Evolutionary conservation across 2,797 vertebrate genomes (phyloP).

Genomic region (Thaleichthys pacificus): DNA sequence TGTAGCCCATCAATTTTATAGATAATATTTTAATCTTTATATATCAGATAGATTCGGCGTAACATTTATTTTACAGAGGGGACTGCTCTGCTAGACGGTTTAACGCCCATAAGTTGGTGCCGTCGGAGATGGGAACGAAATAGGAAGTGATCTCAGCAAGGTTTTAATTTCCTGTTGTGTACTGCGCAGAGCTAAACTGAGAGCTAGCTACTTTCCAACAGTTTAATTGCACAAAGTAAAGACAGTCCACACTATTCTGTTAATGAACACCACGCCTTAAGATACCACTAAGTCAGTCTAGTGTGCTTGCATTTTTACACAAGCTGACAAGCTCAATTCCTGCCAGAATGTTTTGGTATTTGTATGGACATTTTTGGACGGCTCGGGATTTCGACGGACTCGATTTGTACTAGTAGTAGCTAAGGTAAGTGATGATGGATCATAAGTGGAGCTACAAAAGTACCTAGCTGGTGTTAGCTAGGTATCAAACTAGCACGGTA

Average conservation of each 20-base stretch:
- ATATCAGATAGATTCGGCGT: neutral
- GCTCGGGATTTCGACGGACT: constrained; percentile 55
- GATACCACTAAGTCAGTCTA: neutral
- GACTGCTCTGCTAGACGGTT: neutral
- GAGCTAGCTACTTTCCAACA: constrained; percentile 39
- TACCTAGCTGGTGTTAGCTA: too few relatives aligned
- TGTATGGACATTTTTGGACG: constrained; percentile 47
- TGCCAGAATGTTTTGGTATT: constrained; percentile 51
- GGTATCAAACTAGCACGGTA: too few relatives aligned
- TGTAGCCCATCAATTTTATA: too few relatives aligned
- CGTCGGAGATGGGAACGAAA: neutral
- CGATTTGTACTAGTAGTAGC: constrained; percentile 22
- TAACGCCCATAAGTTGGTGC: neutral
- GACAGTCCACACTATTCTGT: neutral
- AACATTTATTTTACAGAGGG: neutral
- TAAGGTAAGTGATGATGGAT: constrained; percentile 51
- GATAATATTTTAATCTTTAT: too few relatives aligned
- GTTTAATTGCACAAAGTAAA: constrained; percentile 24
- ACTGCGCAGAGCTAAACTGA: constrained; percentile 14
- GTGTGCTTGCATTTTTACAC: neutral
- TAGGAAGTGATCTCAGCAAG: constrained; percentile 62
- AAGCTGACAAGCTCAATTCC: neutral
- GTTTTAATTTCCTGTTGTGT: constrained; percentile 55
- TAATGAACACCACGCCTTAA: too few relatives aligned
- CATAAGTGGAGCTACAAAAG: too few relatives aligned